Evolutionary conservation across 2,888 invertebrate species (phyloP), one percentile per base, ranked within the genome.

Genomic region (Chaitophorus viminalis): DNA sequence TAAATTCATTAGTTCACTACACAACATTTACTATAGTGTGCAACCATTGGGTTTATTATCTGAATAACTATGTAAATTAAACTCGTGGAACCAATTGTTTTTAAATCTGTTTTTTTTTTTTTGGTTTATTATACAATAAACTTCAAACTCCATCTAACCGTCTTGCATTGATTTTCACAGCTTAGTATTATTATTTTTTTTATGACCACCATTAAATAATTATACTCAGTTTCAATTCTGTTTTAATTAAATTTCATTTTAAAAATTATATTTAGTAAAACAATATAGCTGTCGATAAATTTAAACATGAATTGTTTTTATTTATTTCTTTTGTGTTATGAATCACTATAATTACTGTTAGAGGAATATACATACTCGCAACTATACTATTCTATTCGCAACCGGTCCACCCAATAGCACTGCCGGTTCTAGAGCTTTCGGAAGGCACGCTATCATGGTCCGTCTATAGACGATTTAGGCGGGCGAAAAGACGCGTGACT

Each of bases 111-210:
- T 60, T 60, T 0, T 52, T 46, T 52, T 52, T 52, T 52, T 52
- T 52, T 72, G 31, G 33, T 68, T 68, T 68, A 68, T 68, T 4
- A 68, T 18, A 33, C 72, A 17, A 72, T 72, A 72, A 72, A 81
- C n/a, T 29, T 29, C 29, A 9, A 29, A 21, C n/a, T 29, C 36
- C 17, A 46, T 68, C 60, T 68, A 68, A 81, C 6, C n/a, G 14
- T 25, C 25, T 78, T 11, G 65, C 6, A 29, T 18, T 31, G 25
- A 25, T 81, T 81, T 81, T 68, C 21, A n/a, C 18, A 68, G 39
- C 68, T 17, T 21, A 21, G 8, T 39, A 83, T 83, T 76, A 74
- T 74, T 31, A 29, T 82, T 75, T 21, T 75, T 82, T 72, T 72
- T 52, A 33, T 82, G 33, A 25, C 17, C 25, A 8, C 72, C 36